Evolutionary conservation across 2,797 vertebrate species (phyloP).

Genomic region (Onychomys arenicola): DNA sequence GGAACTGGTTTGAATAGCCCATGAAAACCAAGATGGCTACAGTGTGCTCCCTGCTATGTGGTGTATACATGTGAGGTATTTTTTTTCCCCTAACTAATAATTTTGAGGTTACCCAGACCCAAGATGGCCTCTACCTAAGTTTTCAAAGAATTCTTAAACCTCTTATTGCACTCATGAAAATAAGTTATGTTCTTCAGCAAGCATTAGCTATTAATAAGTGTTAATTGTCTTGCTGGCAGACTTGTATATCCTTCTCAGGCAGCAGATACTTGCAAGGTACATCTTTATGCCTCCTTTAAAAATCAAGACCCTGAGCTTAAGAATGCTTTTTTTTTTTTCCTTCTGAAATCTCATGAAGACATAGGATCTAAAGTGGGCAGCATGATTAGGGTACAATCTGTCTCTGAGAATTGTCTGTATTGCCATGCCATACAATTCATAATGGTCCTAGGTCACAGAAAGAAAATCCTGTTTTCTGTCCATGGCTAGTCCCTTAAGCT

Average conservation of each 20-base stretch:
- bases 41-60: not conserved
- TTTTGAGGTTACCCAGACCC: not conserved
- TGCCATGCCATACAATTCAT: not conserved
- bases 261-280: not conserved
- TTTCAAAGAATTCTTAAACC: not conserved
- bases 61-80: not conserved
- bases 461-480: slow-evolving; percentile 10
- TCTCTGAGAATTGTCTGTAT: not conserved
- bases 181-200: not conserved
- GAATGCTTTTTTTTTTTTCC: not conserved
- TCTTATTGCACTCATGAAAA: not conserved
- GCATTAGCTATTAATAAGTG: not conserved
- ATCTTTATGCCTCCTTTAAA: slow-evolving; percentile 5
- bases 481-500: not conserved
- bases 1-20: slow-evolving; percentile 36
- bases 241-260: not conserved
- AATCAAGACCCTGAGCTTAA: not conserved
- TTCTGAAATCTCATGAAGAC: not conserved
- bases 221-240: not conserved
- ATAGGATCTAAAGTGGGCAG: not conserved
- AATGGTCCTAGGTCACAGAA: slow-evolving; percentile 36
- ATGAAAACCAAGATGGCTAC: slow-evolving; percentile 18
- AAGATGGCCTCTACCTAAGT: not conserved
- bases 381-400: not conserved
- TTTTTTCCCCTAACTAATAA: not conserved